Percentiles rank a stretch among this genome's conserved stretches.
Evolutionary conservation across 1,140 invertebrate genomes (phyloP).

Genomic region (Nylanderia fulva): DNA sequence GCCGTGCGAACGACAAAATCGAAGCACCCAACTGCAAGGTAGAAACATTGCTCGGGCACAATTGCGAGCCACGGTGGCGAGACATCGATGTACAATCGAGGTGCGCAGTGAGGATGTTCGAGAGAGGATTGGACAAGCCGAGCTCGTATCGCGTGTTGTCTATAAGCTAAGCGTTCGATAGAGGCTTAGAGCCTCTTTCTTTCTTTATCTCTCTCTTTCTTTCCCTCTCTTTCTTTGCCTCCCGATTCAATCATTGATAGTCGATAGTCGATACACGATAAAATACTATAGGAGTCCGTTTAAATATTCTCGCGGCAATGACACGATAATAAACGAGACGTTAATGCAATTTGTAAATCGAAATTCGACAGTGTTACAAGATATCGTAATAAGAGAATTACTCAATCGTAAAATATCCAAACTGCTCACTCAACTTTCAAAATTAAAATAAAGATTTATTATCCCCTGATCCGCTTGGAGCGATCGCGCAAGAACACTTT

Average conservation of each 20-base stretch:
- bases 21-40: conserved; percentile 70
- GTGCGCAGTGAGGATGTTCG: conserved; percentile 72
- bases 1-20: conserved; percentile 66
- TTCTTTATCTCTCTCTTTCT: neutral
- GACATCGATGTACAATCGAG: conserved; percentile 74
- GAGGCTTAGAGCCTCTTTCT: conserved; percentile 43
- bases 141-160: conserved; percentile 70
- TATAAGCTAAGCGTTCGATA: conserved; percentile 60
- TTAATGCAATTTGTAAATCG: conserved; percentile 37
- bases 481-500: conserved; percentile 15
- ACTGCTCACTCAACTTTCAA: conserved; percentile 18
- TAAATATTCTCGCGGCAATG: conserved; percentile 51
- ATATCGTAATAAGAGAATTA: conserved; percentile 32
- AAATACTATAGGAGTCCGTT: conserved; percentile 25
- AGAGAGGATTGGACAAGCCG: conserved; percentile 63
- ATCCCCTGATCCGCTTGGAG: neutral
- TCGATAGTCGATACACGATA: conserved; percentile 51
- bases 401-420: conserved; percentile 30
- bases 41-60: conserved; percentile 71
- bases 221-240: neutral
- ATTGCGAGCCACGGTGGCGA: conserved; percentile 63
- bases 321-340: conserved; percentile 44
- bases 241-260: conserved; percentile 50
- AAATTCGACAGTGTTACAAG: neutral
- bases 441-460: conserved; percentile 28